These are phyloP conservation scores for Pseudococcus viburni DNA, from an alignment of 2,888 invertebrate species.

Conservation along the genomic window DNA sequence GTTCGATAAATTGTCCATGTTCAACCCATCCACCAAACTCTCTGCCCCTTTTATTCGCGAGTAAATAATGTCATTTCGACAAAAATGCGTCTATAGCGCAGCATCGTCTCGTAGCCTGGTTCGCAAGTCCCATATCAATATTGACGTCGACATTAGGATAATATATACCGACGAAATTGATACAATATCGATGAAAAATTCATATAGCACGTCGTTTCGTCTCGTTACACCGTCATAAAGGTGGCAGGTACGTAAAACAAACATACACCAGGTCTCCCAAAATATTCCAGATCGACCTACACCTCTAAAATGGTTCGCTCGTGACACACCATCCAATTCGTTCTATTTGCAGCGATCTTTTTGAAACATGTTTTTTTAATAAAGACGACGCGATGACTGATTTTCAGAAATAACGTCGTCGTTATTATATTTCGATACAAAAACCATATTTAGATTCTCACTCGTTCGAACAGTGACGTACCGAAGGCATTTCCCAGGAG, in stretches of 20 bases:
- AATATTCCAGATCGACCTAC: neutral
- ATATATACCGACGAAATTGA: conserved; percentile 20
- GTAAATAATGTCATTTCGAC: neutral
- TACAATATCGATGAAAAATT: conserved; percentile 39
- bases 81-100: neutral
- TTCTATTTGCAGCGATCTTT: too few species aligned
- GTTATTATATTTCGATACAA: too few species aligned
- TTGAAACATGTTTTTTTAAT: too few species aligned
- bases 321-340: too few species aligned
- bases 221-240: conserved; percentile 5
- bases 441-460: too few species aligned
- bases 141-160: conserved; percentile 4
- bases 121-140: neutral
- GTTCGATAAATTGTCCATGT: neutral
- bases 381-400: too few species aligned
- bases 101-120: neutral
- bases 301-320: too few species aligned
- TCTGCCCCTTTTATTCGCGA: neutral
- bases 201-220: neutral
- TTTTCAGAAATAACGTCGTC: too few species aligned
- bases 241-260: neutral
- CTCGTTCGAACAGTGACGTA: too few species aligned
- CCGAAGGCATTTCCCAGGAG: too few species aligned
- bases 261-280: neutral
- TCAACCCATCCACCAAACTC: too few species aligned